Evolutionary conservation across 2,797 vertebrate species (phyloP).

Genomic region (Hippocampus kuda): DNA sequence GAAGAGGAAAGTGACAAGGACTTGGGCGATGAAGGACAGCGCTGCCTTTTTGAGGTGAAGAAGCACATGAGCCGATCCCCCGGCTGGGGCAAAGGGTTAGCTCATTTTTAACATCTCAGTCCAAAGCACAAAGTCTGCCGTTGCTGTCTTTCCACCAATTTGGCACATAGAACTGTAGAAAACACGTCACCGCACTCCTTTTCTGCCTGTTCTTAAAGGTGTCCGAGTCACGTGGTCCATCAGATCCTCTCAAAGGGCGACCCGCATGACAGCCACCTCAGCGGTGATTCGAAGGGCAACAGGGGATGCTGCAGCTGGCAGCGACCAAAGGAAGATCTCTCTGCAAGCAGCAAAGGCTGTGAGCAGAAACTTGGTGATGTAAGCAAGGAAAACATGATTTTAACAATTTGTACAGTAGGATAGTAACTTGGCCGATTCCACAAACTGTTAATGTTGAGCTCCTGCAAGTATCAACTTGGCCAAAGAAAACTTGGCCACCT

Average conservation of each 20-base stretch:
- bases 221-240: constrained; percentile 37
- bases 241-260: constrained; percentile 26
- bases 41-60: constrained; percentile 49
- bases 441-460: neutral
- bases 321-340: constrained; percentile 15
- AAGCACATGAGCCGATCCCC: constrained; percentile 37
- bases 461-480: neutral
- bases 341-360: constrained; percentile 9
- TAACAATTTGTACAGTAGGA: neutral
- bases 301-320: constrained; percentile 17
- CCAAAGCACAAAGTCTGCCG: neutral
- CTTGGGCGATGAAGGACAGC: constrained; percentile 26
- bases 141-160: neutral
- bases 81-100: constrained; percentile 55
- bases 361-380: constrained; percentile 15
- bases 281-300: constrained; percentile 13
- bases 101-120: neutral
- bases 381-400: neutral
- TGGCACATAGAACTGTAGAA: neutral
- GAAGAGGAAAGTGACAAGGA: constrained; percentile 61
- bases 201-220: constrained; percentile 36
- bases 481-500: neutral
- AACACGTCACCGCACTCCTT: neutral
- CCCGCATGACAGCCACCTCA: constrained; percentile 7
- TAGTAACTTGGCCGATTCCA: neutral